These are phyloP conservation scores for Drosophila kokeensis DNA, from an alignment of 2,888 invertebrate species.

Conservation along the genomic window DNA sequence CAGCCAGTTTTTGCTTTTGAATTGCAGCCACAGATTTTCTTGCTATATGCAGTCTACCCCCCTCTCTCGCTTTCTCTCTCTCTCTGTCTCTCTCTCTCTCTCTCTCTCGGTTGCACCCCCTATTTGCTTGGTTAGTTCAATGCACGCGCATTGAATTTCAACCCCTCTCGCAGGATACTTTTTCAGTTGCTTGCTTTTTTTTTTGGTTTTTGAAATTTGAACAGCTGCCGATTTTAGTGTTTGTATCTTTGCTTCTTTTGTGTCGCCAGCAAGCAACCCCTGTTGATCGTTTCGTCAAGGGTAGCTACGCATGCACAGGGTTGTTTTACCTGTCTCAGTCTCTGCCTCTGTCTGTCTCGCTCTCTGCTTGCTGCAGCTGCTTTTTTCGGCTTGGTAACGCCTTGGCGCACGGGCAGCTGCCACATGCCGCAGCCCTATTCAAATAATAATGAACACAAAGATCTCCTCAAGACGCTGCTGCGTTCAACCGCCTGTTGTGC, in stretches of 20 bases:
- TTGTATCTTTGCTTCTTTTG: background rate
- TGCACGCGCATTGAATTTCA: conserved; percentile 73
- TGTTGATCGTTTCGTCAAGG: conserved; percentile 65
- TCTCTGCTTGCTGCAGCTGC: conserved; percentile 56
- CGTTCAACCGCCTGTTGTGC: conserved; percentile 52
- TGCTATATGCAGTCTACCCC: conserved; percentile 38
- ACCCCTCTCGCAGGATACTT: conserved; percentile 61
- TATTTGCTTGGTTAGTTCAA: conserved; percentile 35
- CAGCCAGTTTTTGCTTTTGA: conserved; percentile 30
- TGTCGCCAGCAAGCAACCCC: conserved; percentile 51
- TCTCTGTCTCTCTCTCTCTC: background rate
- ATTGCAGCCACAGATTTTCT: conserved; percentile 61
- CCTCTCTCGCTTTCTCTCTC: background rate
- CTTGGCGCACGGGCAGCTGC: conserved; percentile 75
- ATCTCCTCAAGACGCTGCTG: conserved; percentile 31
- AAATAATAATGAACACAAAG: conserved; percentile 55
- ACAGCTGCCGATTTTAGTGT: conserved; percentile 70
- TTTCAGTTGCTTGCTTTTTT: conserved; percentile 23
- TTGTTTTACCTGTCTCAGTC: conserved; percentile 62
- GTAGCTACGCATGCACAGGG: conserved; percentile 41
- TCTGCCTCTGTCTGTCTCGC: conserved; percentile 34
- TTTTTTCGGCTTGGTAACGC: conserved; percentile 41
- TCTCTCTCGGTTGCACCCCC: conserved; percentile 17
- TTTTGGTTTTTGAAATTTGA: conserved; percentile 70
- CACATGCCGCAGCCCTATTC: conserved; percentile 72